Percentiles rank a stretch among this genome's conserved stretches.
Conservation (phyloP, 2,888 invertebrate genomes). For the Melinaea marsaeus region DNA sequence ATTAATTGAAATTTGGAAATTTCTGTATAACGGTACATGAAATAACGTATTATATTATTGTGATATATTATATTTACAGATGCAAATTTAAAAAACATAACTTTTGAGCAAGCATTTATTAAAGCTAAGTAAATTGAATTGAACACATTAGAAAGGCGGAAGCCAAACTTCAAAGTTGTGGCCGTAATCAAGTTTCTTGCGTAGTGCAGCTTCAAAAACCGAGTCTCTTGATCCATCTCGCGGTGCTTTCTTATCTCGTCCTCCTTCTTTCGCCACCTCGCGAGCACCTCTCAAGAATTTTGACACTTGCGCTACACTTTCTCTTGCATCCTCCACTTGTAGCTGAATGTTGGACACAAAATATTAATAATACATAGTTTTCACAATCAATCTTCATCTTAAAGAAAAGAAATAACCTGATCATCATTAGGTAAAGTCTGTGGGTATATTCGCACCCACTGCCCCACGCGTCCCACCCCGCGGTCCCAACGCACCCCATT, state of each 20-base stretch:
- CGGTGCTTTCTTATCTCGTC: constrained; percentile 53
- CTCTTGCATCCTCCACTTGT: constrained; percentile 64
- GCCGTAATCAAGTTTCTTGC: constrained; percentile 76
- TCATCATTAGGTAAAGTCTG: constrained; percentile 58
- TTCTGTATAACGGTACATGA: background rate
- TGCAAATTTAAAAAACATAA: background rate
- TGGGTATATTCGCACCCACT: constrained; percentile 88
- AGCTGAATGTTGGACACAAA: constrained; percentile 38
- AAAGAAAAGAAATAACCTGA: constrained; percentile 41
- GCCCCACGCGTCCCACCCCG: constrained; percentile 81
- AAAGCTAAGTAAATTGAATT: constrained; percentile 35
- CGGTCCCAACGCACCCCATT: constrained; percentile 84
- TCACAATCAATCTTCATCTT: background rate
- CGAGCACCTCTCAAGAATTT: constrained; percentile 63
- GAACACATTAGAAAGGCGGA: constrained; percentile 74
- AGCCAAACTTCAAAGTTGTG: constrained; percentile 77
- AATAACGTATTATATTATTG: background rate
- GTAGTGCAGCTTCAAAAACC: constrained; percentile 64
- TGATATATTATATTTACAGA: background rate
- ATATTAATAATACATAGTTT: background rate
- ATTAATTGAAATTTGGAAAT: background rate
- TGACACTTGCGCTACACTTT: constrained; percentile 67
- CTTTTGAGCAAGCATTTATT: constrained; percentile 39
- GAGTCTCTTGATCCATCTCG: constrained; percentile 70
- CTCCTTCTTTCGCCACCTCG: constrained; percentile 60